phyloP scores from a whole-genome alignment of 2,113 vertebrate species.

The Ammodytes marinus region DNA sequence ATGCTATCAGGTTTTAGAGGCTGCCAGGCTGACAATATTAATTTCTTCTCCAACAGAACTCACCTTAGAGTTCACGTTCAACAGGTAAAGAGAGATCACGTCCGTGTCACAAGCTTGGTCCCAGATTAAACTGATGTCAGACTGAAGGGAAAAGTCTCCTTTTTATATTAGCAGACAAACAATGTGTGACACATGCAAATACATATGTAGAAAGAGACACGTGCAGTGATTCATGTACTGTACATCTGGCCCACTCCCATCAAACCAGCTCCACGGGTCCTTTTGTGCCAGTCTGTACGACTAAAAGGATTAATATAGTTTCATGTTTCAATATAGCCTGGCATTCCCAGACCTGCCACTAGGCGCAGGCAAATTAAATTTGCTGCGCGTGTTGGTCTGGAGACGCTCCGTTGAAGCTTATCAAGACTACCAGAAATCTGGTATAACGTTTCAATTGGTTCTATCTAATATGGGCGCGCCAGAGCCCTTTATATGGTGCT shows the following conservation, averaged over 20 bases:
- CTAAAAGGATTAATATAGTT: background rate
- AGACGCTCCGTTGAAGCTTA: too few relatives aligned
- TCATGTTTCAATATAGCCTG: background rate
- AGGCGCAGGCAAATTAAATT: too few relatives aligned
- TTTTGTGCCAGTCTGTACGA: background rate
- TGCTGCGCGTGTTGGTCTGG: too few relatives aligned
- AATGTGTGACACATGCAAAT: background rate
- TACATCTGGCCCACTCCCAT: background rate
- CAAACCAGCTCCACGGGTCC: background rate
- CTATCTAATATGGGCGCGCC: too few relatives aligned
- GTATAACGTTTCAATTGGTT: too few relatives aligned
- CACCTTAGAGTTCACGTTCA: slow-evolving; percentile 39
- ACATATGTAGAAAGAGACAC: background rate
- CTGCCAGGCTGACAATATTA: background rate
- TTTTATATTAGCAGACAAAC: slow-evolving; percentile 36
- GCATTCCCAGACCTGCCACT: too few relatives aligned
- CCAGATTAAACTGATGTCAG: slow-evolving; percentile 30
- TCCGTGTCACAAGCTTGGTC: slow-evolving; percentile 32
- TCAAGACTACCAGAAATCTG: too few relatives aligned
- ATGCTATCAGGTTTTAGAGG: background rate
- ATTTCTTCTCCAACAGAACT: slow-evolving; percentile 19
- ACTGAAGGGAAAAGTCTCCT: slow-evolving; percentile 16
- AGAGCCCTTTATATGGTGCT: too few relatives aligned
- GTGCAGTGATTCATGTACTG: background rate
- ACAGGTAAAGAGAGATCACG: slow-evolving; percentile 21